These are phyloP conservation scores for Tenthredo scrophulariae DNA, from an alignment of 2,888 invertebrate genomes.

Conservation along the genomic window DNA sequence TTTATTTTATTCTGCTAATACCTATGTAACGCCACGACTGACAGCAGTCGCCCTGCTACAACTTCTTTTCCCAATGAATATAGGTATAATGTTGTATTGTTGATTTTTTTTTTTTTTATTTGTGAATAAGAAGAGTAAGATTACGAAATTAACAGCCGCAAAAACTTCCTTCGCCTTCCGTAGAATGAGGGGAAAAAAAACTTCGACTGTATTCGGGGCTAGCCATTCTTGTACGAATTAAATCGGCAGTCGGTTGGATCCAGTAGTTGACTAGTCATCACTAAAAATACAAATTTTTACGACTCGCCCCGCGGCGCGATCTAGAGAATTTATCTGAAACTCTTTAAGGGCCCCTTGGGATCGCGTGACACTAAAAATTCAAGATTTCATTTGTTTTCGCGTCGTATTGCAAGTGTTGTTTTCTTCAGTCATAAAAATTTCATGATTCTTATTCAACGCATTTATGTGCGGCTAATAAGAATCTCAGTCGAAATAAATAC, in stretches of 20 bases:
- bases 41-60: neutral
- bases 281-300: conserved; percentile 45
- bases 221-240: neutral
- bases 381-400: neutral
- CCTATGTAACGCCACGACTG: conserved; percentile 10
- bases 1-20: neutral
- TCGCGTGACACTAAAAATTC: neutral
- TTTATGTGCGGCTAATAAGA: neutral
- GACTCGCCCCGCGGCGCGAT: conserved; percentile 7
- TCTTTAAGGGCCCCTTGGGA: conserved; percentile 1
- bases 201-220: neutral
- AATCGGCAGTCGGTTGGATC: conserved; percentile 26
- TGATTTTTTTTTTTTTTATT: neutral
- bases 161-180: neutral
- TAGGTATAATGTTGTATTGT: neutral
- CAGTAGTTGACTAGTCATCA: conserved; percentile 40
- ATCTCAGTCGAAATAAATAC: conserved; percentile 6
- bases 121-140: neutral
- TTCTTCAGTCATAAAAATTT: neutral
- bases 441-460: neutral
- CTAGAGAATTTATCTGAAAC: conserved; percentile 12
- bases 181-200: neutral
- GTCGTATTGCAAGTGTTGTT: neutral
- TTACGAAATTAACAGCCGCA: neutral
- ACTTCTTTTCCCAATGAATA: neutral